Evolutionary conservation across 1,140 invertebrate genomes (phyloP).

Genomic region (Phenacoccus solenopsis): DNA sequence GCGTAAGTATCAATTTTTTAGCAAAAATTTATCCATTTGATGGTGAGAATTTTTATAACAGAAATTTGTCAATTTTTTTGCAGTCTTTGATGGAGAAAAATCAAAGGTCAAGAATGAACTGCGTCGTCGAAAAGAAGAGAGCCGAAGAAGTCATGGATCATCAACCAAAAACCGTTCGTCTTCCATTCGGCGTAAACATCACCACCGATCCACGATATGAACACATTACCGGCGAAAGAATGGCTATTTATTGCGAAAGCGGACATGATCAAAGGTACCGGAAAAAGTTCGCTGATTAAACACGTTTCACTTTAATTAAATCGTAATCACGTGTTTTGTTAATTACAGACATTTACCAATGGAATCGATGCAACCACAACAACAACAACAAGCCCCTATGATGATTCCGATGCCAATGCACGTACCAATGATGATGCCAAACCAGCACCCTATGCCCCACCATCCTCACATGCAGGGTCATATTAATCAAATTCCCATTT

Average conservation of each 20-base stretch:
- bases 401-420: background rate
- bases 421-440: constrained; percentile 20
- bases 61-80: constrained; percentile 21
- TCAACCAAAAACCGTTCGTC: constrained; percentile 46
- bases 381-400: background rate
- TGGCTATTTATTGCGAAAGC: constrained; percentile 74
- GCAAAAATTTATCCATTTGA: background rate
- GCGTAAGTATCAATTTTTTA: constrained; percentile 39
- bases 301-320: background rate
- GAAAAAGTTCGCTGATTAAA: too few species aligned
- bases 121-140: constrained; percentile 68
- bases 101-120: constrained; percentile 68
- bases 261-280: constrained; percentile 32
- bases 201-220: constrained; percentile 57
- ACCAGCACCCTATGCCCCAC: constrained; percentile 11
- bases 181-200: constrained; percentile 49
- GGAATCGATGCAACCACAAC: constrained; percentile 21
- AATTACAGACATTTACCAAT: background rate
- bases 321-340: too few species aligned
- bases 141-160: constrained; percentile 68
- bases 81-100: constrained; percentile 56
- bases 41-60: too few species aligned
- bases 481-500: background rate
- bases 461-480: constrained; percentile 15
- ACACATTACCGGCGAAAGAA: constrained; percentile 63